phyloP scores from a whole-genome alignment of 2,888 invertebrate species.

The Axea sp. region DNA sequence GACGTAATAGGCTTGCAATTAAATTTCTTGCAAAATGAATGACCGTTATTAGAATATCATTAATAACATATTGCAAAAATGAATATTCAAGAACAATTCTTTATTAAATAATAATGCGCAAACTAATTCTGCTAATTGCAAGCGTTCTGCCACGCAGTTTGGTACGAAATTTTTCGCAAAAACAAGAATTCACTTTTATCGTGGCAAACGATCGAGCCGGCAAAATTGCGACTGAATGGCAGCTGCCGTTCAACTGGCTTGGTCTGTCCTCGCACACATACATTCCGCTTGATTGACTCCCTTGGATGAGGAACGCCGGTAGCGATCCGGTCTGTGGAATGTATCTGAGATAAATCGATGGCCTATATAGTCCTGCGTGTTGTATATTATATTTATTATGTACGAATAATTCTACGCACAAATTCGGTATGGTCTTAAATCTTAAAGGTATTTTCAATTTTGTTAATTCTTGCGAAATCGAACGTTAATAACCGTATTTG shows the following conservation, averaged over 20 bases:
- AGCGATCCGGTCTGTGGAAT: constrained; percentile 67
- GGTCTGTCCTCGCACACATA: constrained; percentile 66
- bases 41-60: too few relatives aligned
- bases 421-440: constrained; percentile 23
- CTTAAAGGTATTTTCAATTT: background rate
- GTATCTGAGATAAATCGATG: constrained; percentile 66
- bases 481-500: too few relatives aligned
- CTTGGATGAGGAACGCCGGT: constrained; percentile 65
- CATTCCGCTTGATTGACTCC: constrained; percentile 72
- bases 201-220: constrained; percentile 37
- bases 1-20: too few relatives aligned
- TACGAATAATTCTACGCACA: constrained; percentile 17
- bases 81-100: too few relatives aligned
- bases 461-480: too few relatives aligned
- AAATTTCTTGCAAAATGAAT: too few relatives aligned
- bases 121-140: constrained; percentile 36
- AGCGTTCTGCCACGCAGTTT: constrained; percentile 6
- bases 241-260: constrained; percentile 67
- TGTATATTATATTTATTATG: constrained; percentile 37
- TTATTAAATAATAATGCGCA: constrained; percentile 34
- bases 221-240: constrained; percentile 53
- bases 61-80: too few relatives aligned
- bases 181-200: constrained; percentile 52
- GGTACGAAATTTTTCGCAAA: constrained; percentile 52
- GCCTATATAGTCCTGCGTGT: constrained; percentile 47